These are phyloP conservation scores for Zaprionus davidi DNA, from an alignment of 1,140 invertebrate genomes.

Conservation along the genomic window DNA sequence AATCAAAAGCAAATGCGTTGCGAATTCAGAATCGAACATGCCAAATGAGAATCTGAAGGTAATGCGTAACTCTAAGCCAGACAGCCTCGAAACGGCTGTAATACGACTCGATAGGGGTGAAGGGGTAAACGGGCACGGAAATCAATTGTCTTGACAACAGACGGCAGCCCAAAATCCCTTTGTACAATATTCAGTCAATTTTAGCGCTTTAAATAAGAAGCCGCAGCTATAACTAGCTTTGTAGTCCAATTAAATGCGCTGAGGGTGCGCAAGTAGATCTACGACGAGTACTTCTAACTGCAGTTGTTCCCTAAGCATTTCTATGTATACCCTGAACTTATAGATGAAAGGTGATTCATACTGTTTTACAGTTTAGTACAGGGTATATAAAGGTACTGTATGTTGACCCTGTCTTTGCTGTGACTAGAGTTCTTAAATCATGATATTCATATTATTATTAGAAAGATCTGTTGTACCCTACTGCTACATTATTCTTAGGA, in stretches of 20 bases:
- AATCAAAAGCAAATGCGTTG: slow-evolving; percentile 57
- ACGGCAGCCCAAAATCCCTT: slow-evolving; percentile 38
- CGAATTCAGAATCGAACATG: slow-evolving; percentile 42
- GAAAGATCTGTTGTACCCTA: no score
- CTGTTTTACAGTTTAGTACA: neutral
- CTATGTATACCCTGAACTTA: neutral
- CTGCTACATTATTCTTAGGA: no score
- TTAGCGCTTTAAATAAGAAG: slow-evolving; percentile 44
- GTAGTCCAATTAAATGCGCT: slow-evolving; percentile 67
- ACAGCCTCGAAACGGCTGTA: slow-evolving; percentile 17
- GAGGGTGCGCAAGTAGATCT: slow-evolving; percentile 24
- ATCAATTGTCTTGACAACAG: slow-evolving; percentile 77
- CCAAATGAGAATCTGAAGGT: slow-evolving; percentile 14
- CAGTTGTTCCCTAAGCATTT: neutral
- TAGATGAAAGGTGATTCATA: neutral
- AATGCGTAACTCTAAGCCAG: slow-evolving; percentile 16
- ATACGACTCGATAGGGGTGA: neutral
- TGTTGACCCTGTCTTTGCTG: neutral
- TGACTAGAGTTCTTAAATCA: neutral
- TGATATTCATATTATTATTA: no score
- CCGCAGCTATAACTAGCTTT: slow-evolving; percentile 42
- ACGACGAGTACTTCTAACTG: slow-evolving; percentile 11
- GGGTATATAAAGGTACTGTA: no score
- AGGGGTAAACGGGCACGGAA: slow-evolving; percentile 5
- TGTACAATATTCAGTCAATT: slow-evolving; percentile 46